Percentiles rank a stretch among this genome's conserved stretches.
Evolutionary conservation across 1,140 invertebrate genomes (phyloP).

Genomic region (Plectrocnemia conspersa): DNA sequence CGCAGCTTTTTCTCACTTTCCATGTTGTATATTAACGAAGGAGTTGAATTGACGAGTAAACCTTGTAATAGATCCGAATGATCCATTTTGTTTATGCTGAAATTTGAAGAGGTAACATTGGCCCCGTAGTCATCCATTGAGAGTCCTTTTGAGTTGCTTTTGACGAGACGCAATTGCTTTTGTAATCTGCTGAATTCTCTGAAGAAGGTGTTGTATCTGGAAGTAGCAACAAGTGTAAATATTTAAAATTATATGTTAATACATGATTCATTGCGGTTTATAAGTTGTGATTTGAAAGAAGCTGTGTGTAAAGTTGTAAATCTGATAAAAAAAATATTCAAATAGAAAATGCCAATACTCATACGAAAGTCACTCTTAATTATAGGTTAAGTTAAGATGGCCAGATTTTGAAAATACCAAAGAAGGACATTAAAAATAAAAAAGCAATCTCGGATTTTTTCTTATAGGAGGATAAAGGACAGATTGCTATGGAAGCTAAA

Average conservation of each 20-base stretch:
- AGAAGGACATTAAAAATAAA: too few relatives aligned
- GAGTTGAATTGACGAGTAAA: conserved; percentile 21
- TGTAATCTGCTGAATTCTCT: conserved; percentile 53
- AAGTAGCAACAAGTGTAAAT: conserved; percentile 30
- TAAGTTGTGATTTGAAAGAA: not conserved
- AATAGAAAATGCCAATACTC: too few relatives aligned
- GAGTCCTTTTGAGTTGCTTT: conserved; percentile 45
- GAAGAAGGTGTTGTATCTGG: conserved; percentile 54
- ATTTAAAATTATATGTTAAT: conserved; percentile 2
- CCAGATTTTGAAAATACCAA: too few relatives aligned
- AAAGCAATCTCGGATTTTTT: too few relatives aligned
- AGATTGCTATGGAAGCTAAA: too few relatives aligned
- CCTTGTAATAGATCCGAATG: conserved; percentile 25
- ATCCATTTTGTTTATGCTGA: conserved; percentile 26
- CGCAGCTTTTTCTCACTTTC: conserved; percentile 11
- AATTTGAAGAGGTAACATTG: conserved; percentile 24
- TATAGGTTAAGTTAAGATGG: too few relatives aligned
- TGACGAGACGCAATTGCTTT: conserved; percentile 47
- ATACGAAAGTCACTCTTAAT: too few relatives aligned
- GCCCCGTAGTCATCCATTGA: conserved; percentile 40
- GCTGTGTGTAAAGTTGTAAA: not conserved
- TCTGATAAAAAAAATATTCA: too few relatives aligned
- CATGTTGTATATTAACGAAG: conserved; percentile 17
- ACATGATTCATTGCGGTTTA: conserved; percentile 4
- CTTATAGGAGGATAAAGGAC: too few relatives aligned